Percentiles rank a stretch among this genome's conserved stretches.
Conservation (phyloP, 2,888 invertebrate species). For the Hofmannophila pseudospretella region DNA sequence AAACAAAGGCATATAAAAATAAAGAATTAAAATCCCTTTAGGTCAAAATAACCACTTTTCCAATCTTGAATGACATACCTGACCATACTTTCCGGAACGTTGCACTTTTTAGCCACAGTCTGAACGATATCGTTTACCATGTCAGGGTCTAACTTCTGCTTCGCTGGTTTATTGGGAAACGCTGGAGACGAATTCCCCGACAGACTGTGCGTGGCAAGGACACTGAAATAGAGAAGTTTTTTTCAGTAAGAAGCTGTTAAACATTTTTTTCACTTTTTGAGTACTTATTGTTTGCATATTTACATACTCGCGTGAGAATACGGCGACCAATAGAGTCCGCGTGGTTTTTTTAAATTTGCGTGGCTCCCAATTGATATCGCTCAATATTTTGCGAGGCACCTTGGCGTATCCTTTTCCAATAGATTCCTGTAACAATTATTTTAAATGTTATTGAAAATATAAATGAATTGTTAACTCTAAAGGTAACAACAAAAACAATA, state of each 20-base stretch:
- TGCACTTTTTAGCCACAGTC: conserved; percentile 58
- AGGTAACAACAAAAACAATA: too few species aligned
- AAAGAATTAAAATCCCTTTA: too few species aligned
- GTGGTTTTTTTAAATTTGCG: too few species aligned
- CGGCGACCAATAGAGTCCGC: conserved; percentile 42
- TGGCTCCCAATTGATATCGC: conserved; percentile 50
- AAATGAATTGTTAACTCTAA: too few species aligned
- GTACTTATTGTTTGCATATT: too few species aligned
- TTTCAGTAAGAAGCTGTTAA: too few species aligned
- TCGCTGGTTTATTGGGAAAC: conserved; percentile 51
- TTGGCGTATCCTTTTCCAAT: conserved; percentile 56
- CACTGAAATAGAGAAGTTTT: too few species aligned
- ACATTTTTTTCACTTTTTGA: too few species aligned
- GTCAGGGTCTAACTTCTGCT: conserved; percentile 56
- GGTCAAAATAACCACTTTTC: too few species aligned
- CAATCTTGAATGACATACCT: too few species aligned
- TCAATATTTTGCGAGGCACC: conserved; percentile 32
- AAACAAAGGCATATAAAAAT: conserved; percentile 8
- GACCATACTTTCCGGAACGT: conserved; percentile 42
- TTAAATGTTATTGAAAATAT: too few species aligned
- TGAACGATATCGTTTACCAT: conserved; percentile 73
- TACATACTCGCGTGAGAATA: conserved; percentile 56
- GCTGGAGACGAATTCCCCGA: conserved; percentile 78
- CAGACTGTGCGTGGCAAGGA: conserved; percentile 74
- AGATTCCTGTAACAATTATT: conserved; percentile 28